phyloP scores from a whole-genome alignment of 2,797 vertebrate species.

The Sebastes steindachneri region DNA sequence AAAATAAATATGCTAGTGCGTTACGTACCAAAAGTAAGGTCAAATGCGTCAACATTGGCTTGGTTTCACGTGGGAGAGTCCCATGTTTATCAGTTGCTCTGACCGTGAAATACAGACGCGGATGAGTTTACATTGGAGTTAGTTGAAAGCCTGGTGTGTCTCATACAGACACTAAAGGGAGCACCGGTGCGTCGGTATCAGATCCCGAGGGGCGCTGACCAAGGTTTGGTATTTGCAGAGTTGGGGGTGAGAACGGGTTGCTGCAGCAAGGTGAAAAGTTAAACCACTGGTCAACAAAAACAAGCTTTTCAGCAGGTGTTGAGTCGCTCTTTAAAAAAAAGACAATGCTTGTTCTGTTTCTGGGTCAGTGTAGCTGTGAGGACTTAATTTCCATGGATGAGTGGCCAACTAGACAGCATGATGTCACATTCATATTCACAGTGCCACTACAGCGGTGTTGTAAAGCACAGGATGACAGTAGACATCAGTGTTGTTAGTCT shows the following conservation, averaged over 20 bases:
- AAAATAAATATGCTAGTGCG: too few species aligned
- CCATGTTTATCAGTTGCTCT: background rate
- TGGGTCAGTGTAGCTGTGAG: background rate
- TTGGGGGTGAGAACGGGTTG: background rate
- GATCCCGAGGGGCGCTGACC: background rate
- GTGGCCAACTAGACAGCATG: background rate
- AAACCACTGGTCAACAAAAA: background rate
- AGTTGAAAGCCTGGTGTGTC: background rate
- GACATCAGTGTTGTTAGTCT: constrained; percentile 14
- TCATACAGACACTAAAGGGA: background rate
- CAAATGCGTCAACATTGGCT: too few species aligned
- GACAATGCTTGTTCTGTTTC: background rate
- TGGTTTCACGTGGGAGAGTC: too few species aligned
- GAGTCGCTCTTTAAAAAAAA: background rate
- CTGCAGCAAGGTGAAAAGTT: background rate
- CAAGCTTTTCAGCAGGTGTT: background rate
- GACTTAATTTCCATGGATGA: background rate
- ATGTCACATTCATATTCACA: constrained; percentile 7
- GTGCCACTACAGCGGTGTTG: background rate
- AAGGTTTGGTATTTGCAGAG: background rate
- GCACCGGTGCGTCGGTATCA: background rate
- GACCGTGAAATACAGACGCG: background rate
- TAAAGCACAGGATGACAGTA: background rate
- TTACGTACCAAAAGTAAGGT: too few species aligned
- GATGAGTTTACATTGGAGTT: background rate